phyloP scores from a whole-genome alignment of 2,797 vertebrate genomes.

The Apogon talboti region DNA sequence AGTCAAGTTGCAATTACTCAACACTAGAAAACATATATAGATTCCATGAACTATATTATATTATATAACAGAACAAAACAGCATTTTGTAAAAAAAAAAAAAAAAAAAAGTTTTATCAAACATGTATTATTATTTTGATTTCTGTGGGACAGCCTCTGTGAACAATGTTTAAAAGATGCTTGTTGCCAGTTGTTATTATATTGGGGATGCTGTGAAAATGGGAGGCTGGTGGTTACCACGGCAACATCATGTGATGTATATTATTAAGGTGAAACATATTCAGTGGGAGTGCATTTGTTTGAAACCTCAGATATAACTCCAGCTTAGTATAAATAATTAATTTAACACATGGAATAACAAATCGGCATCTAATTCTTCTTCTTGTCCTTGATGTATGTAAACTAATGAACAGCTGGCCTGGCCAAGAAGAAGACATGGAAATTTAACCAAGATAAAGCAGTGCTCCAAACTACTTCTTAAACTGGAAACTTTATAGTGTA shows the following conservation, averaged over 20 bases:
- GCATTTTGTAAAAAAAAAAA: too few relatives aligned
- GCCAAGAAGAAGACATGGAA: too few relatives aligned
- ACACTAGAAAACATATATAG: not conserved
- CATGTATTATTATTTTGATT: not conserved
- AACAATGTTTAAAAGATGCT: conserved; percentile 4
- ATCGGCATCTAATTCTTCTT: not conserved
- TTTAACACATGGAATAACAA: not conserved
- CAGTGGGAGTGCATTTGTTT: conserved; percentile 4
- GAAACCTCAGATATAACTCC: conserved; percentile 6
- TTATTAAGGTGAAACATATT: not conserved
- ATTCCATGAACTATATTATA: not conserved
- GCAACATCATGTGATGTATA: conserved; percentile 31
- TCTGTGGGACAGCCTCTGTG: not conserved
- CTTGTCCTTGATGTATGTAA: too few relatives aligned
- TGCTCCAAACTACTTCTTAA: too few relatives aligned
- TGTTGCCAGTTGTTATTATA: conserved; percentile 21
- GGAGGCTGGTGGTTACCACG: conserved; percentile 31
- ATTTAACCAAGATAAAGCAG: too few relatives aligned
- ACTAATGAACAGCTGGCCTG: too few relatives aligned
- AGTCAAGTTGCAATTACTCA: not conserved
- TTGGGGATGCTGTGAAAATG: conserved; percentile 14
- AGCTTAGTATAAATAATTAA: conserved; percentile 14
- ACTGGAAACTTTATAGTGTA: too few relatives aligned
- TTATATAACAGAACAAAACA: too few relatives aligned
- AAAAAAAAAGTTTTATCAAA: too few relatives aligned